phyloP scores from a whole-genome alignment of 2,113 vertebrate species.

The Tonatia bakeri region DNA sequence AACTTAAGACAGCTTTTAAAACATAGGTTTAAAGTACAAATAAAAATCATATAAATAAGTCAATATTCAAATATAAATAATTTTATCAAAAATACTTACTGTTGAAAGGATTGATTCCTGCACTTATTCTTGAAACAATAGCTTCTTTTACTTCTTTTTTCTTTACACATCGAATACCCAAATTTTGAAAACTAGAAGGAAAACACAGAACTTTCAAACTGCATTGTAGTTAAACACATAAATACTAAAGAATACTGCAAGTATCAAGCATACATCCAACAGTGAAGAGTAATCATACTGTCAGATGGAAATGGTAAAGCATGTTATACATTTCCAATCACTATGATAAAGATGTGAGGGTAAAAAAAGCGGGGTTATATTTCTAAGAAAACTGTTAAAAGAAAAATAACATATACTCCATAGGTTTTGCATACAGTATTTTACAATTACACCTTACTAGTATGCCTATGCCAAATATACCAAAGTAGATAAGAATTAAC shows the following conservation, averaged over 20 bases:
- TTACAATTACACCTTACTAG: background rate
- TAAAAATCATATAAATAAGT: conserved; percentile 13
- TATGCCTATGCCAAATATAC: background rate
- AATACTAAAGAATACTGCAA: background rate
- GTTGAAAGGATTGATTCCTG: conserved; percentile 94
- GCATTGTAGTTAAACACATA: background rate
- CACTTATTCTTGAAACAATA: conserved; percentile 87
- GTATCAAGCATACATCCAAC: conserved; percentile 16
- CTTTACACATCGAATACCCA: conserved; percentile 98
- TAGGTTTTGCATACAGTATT: conserved; percentile 7
- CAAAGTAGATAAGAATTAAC: background rate
- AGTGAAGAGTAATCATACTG: background rate
- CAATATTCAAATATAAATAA: background rate
- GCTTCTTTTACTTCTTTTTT: conserved; percentile 96
- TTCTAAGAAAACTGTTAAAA: conserved; percentile 10
- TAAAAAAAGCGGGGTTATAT: background rate
- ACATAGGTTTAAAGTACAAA: conserved; percentile 12
- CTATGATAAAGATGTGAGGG: background rate
- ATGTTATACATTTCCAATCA: background rate
- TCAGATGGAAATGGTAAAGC: background rate
- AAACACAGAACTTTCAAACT: conserved; percentile 50
- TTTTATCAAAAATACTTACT: conserved; percentile 83
- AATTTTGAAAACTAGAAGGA: conserved; percentile 93
- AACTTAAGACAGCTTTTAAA: conserved; percentile 26
- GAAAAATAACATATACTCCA: background rate